A percentile compares a stretch with the other conserved stretches of the same genome.
Evolutionary conservation across 1,140 invertebrate genomes (phyloP).

Genomic region (Amyelois transitella): DNA sequence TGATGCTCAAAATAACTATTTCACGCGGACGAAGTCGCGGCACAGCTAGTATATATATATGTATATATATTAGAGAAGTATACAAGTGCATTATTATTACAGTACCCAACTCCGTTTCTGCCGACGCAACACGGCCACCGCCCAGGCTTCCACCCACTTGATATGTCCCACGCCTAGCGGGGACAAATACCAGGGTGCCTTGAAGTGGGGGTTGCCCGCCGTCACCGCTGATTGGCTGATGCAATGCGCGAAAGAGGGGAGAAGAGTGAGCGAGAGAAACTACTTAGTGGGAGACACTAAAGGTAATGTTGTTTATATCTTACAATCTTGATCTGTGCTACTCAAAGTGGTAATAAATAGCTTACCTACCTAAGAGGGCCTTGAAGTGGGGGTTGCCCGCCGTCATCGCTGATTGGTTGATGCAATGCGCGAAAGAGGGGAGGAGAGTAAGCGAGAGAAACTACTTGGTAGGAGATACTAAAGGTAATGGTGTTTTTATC

Average conservation of each 20-base stretch:
- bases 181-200: constrained; percentile 87
- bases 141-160: constrained; percentile 82
- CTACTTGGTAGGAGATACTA: constrained; percentile 78
- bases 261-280: constrained; percentile 73
- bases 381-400: constrained; percentile 88
- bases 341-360: constrained; percentile 86
- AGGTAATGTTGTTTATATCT: constrained; percentile 28
- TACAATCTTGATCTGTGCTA: constrained; percentile 84
- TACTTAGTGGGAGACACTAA: constrained; percentile 78
- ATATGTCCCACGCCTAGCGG: constrained; percentile 83
- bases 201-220: constrained; percentile 88
- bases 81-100: not conserved
- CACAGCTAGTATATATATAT: too few relatives aligned
- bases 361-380: too few relatives aligned
- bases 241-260: constrained; percentile 77
- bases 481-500: constrained; percentile 28
- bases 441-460: constrained; percentile 73
- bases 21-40: too few relatives aligned
- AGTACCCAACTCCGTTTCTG: constrained; percentile 67
- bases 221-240: constrained; percentile 86
- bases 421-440: constrained; percentile 78
- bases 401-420: constrained; percentile 84
- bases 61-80: too few relatives aligned
- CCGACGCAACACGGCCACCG: constrained; percentile 55
- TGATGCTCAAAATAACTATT: too few relatives aligned